Conservation (phyloP, 2,888 invertebrate genomes). For the Watsonalla binaria region DNA sequence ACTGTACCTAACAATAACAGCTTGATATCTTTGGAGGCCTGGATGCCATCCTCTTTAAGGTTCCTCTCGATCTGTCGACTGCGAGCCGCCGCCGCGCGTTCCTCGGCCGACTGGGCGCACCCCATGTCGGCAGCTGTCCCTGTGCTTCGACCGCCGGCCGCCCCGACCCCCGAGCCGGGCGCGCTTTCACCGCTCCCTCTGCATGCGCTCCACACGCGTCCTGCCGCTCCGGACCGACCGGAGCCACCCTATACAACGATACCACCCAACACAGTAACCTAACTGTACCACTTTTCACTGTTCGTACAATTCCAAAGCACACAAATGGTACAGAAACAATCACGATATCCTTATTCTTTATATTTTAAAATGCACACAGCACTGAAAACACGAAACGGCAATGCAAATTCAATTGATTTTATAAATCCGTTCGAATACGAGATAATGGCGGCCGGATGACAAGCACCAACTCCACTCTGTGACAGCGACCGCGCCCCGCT, state of each 20-base stretch:
- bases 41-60: constrained; percentile 98
- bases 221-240: constrained; percentile 65
- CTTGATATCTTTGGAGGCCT: constrained; percentile 99
- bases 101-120: constrained; percentile 99
- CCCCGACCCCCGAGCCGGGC: constrained; percentile 77
- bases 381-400: constrained; percentile 57
- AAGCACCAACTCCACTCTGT: constrained; percentile 77
- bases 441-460: constrained; percentile 81
- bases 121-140: constrained; percentile 88
- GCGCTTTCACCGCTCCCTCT: constrained; percentile 80
- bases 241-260: constrained; percentile 70
- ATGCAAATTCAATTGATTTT: constrained; percentile 72
- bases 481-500: constrained; percentile 81
- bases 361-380: constrained; percentile 43
- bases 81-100: constrained; percentile 98
- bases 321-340: constrained; percentile 27
- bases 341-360: constrained; percentile 33
- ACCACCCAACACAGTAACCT: constrained; percentile 70
- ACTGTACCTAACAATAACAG: constrained; percentile 94
- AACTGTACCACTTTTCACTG: constrained; percentile 67
- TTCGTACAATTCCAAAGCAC: constrained; percentile 36
- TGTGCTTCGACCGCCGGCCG: constrained; percentile 72
- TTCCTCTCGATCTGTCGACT: constrained; percentile 98
- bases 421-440: constrained; percentile 77
- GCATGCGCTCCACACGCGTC: constrained; percentile 72